Conservation (phyloP, 2,888 invertebrate genomes). For the Nebria brevicollis region DNA sequence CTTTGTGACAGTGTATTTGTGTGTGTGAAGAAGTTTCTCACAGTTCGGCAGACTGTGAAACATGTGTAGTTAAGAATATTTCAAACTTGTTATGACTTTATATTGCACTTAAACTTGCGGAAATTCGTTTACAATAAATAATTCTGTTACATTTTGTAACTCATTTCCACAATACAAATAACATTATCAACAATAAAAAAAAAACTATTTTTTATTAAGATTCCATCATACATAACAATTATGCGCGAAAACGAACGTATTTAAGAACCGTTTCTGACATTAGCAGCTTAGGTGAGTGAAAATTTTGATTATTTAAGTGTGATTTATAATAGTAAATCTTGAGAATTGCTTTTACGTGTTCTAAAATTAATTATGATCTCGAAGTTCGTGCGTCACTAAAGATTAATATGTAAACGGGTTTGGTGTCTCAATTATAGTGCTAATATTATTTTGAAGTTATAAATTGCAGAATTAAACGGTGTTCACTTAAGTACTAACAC, state of each 20-base stretch:
- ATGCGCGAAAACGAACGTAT: too few species aligned
- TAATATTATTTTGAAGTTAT: background rate
- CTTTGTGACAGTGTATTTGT: background rate
- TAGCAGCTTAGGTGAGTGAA: too few species aligned
- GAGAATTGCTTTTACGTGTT: background rate
- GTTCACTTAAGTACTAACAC: background rate
- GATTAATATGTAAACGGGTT: background rate
- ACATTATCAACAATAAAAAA: too few species aligned
- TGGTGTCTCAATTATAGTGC: background rate
- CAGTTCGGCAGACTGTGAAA: background rate
- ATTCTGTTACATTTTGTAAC: too few species aligned
- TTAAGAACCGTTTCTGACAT: too few species aligned
- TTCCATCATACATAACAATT: too few species aligned
- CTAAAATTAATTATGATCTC: background rate
- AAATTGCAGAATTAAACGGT: background rate
- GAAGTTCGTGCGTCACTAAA: background rate
- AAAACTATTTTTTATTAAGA: too few species aligned
- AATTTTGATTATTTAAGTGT: too few species aligned
- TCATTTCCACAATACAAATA: too few species aligned
- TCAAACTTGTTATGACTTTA: background rate
- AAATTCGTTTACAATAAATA: background rate
- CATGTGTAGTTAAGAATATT: background rate
- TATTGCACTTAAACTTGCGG: background rate
- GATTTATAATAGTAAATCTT: too few species aligned
- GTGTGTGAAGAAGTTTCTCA: background rate